Base-by-base conservation (phyloP, 2,113 vertebrate genomes). In the Cinclus mexicanus region DNA sequence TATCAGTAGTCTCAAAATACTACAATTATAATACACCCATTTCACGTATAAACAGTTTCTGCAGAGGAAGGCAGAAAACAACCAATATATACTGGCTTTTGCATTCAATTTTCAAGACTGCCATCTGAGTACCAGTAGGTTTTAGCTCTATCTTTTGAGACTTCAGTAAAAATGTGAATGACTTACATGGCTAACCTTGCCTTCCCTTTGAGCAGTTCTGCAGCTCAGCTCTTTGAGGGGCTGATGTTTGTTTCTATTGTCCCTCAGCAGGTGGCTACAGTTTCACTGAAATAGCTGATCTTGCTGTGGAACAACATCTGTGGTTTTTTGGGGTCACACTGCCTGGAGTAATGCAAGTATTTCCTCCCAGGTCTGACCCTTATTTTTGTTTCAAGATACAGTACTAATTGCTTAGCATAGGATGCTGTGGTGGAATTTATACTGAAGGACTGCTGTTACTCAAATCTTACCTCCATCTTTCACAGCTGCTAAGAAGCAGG, bases 251-350 rank as follows among this genome's bases (percentile, higher is more conserved):
- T 93, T 95, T 95, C 64, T 89, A 94, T 93, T 83, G 83, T 93
- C 69, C 90, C 95, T 93, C 89, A 95, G 92, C 92, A 93, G 94
- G 95, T 92, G 64, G 83, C 72, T 96, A 75, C 57, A 69, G 95
- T 93, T 94, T 75, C 90, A 75, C 67, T 83, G 82, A 87, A 91
- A 96, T 56, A 93, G 86, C 80, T 14, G 44, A 82, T 90, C 86
- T 93, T 95, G 93, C 95, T 94, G 86, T 85, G 92, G 83, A 93
- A 88, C 76, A 95, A 72, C 90, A 95, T 95, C 69, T 95, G 86
- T 82, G 70, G 59, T 70, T 87, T 87, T 84, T 33, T 42, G 23
- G 56, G 79, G 78, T 93, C 61, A 70, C 12, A 20, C 64, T 93
- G 83, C 46, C 63, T 85, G 76, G 44, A 96, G 33, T 87, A 83